A percentile compares a stretch with the other conserved stretches of the same genome.
These are phyloP conservation scores for Mionectes olivaceus DNA, from an alignment of 2,797 vertebrate species.

Conservation along the genomic window DNA sequence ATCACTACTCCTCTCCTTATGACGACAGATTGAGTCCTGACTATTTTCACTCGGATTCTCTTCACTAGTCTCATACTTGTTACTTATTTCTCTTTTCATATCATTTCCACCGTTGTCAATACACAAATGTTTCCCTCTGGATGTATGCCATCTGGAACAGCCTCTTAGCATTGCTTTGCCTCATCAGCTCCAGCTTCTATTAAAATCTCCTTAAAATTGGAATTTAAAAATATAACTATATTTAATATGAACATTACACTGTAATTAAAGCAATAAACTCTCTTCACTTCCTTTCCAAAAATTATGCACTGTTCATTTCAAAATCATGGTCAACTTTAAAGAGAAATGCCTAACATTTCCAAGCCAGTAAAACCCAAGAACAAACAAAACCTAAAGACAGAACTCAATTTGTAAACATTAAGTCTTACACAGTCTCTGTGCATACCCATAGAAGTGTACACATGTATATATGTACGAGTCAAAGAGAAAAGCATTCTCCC, in stretches of 20 bases:
- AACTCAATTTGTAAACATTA: not conserved
- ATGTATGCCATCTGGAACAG: constrained; percentile 63
- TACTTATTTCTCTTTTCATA: constrained; percentile 48
- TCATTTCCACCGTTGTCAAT: constrained; percentile 21
- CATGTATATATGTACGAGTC: rapidly evolving
- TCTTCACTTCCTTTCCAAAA: not conserved
- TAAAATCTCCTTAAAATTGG: constrained; percentile 51
- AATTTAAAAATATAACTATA: constrained; percentile 59
- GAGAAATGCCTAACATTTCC: not conserved
- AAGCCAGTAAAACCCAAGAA: not conserved
- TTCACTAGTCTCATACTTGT: not conserved
- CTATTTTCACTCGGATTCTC: constrained; percentile 53
- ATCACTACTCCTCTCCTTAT: not conserved
- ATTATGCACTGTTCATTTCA: not conserved
- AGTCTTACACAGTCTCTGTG: not conserved
- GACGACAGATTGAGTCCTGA: constrained; percentile 20
- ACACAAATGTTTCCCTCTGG: constrained; percentile 61
- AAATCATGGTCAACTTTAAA: not conserved
- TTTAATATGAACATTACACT: constrained; percentile 52
- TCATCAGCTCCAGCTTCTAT: constrained; percentile 62
- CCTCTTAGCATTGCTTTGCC: constrained; percentile 57
- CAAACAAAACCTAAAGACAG: not conserved
- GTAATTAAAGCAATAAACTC: constrained; percentile 43
- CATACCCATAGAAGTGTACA: rapidly evolving
- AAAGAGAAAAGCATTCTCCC: not conserved